Percentiles rank a stretch among this genome's conserved stretches.
Evolutionary conservation across 2,113 vertebrate species (phyloP).

Genomic region (Ptychochromis oligacanthus): DNA sequence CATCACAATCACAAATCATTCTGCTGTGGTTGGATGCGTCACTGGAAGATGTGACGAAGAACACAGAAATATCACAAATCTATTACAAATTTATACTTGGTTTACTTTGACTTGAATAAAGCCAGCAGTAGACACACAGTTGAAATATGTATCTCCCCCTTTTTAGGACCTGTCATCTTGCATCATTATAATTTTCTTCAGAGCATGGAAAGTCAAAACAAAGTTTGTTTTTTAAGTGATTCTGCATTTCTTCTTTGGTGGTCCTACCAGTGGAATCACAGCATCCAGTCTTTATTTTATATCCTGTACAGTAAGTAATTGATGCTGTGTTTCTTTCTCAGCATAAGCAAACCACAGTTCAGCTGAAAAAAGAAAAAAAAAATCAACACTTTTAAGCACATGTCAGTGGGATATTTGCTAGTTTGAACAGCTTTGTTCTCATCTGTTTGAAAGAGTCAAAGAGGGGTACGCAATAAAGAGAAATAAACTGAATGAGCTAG

Average conservation of each 20-base stretch:
- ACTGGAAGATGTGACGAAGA: slow-evolving; percentile 25
- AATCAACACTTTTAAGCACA: not conserved
- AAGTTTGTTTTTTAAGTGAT: slow-evolving; percentile 32
- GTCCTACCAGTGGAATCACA: slow-evolving; percentile 24
- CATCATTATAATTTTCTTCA: slow-evolving; percentile 2
- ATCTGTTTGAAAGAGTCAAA: not conserved
- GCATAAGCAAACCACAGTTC: slow-evolving; percentile 12
- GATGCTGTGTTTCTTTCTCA: slow-evolving; percentile 21
- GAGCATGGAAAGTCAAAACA: slow-evolving; percentile 22
- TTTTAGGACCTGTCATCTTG: slow-evolving; percentile 11
- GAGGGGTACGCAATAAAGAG: not conserved
- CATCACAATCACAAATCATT: slow-evolving; percentile 18
- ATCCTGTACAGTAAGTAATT: slow-evolving; percentile 29
- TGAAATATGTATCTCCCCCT: not conserved
- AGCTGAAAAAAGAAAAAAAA: not conserved
- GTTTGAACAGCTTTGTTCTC: not conserved
- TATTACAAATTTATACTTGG: slow-evolving; percentile 15
- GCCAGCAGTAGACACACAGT: not conserved
- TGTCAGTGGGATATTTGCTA: not conserved
- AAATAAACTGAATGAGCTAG: not conserved
- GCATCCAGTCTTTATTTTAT: slow-evolving; percentile 5
- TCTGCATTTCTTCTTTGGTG: slow-evolving; percentile 48
- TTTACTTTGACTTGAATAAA: slow-evolving; percentile 23
- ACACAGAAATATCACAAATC: slow-evolving; percentile 21
- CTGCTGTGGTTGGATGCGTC: not conserved